Evolutionary conservation across 2,113 vertebrate species (phyloP).

Genomic region (Morone saxatilis): DNA sequence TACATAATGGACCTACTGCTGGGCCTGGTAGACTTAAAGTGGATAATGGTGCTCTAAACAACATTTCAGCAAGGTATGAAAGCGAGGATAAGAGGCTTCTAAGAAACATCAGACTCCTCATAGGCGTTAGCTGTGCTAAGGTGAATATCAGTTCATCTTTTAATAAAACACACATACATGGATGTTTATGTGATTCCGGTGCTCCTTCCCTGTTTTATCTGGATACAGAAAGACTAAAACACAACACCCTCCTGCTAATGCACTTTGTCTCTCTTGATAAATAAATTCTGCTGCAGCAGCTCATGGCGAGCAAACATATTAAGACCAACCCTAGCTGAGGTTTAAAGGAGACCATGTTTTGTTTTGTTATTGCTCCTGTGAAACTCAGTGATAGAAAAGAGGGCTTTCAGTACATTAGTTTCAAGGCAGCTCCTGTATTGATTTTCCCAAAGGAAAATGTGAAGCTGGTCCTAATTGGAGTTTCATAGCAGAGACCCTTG

Average conservation of each 20-base stretch:
- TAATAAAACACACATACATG: constrained; percentile 14
- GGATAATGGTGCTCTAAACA: constrained; percentile 43
- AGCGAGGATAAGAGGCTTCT: constrained; percentile 20
- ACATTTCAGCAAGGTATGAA: constrained; percentile 14
- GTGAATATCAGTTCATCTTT: constrained; percentile 30
- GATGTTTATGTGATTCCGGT: constrained; percentile 14
- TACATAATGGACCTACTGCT: background rate
- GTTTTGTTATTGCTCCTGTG: constrained; percentile 44
- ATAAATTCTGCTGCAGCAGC: constrained; percentile 41
- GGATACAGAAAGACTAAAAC: constrained; percentile 33
- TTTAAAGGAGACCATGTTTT: constrained; percentile 44
- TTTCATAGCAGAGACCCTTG: constrained; percentile 49
- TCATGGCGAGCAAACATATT: constrained; percentile 57
- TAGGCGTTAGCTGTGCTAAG: background rate
- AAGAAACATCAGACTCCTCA: constrained; percentile 17
- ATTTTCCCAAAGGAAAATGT: constrained; percentile 69
- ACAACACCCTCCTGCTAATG: constrained; percentile 56
- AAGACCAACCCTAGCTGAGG: constrained; percentile 32
- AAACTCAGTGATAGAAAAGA: constrained; percentile 31
- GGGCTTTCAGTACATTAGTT: constrained; percentile 60
- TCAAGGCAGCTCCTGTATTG: constrained; percentile 64
- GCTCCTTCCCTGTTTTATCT: constrained; percentile 39
- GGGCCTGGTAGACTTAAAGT: constrained; percentile 24
- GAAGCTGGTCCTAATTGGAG: constrained; percentile 64
- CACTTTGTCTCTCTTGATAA: constrained; percentile 39